Base-by-base conservation (phyloP, 1,140 invertebrate species). In the Drosophila repletoides region DNA sequence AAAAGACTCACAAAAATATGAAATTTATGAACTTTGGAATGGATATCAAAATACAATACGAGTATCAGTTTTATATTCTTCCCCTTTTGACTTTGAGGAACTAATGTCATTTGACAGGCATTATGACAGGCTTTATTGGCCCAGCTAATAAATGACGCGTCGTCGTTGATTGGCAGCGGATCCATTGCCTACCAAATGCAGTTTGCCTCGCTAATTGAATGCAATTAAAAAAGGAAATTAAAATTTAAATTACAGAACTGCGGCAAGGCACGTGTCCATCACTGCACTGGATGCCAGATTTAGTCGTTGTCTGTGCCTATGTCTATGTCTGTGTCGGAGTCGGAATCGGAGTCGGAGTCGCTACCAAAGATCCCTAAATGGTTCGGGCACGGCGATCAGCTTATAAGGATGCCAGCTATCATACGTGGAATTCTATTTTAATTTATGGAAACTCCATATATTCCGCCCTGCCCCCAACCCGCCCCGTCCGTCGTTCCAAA, bases 161-260 rank as follows among this genome's bases (percentile, higher is more conserved):
- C 12, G 19, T 9, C 6, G 15, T 41, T 67, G 56, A 52, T 61
- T 67, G 64, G 43, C 56, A 67, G 31, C 24, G 33, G 24, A 21
- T 21, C 5, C 9, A 12, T 52, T 7, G 41, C 48, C 19, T 21
- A 19, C 64, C 65, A 72, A 68, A 72, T 69, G 38, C 51, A 69
- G 65, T 51, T 46, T 17, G 21, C 9, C n/a, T 64, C 65, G 46
- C 70, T 72, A 72, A 72, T 72, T 72, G 70, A 72, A 72, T 64
- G 70, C 58, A 72, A 72, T 72, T 72, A 72, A 64, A 69, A 58
- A 72, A 72, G 70, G 70, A 56, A 72, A 69, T 72, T 69, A 52
- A 72, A 69, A 72, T 72, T 72, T 69, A 69, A 69, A 72, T 72
- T 69, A 69, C 45, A 69, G 65, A 56, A 36, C 55, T 58, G 53